Conservation (phyloP, 1,140 invertebrate species). For the Scaptomyza pallida region DNA sequence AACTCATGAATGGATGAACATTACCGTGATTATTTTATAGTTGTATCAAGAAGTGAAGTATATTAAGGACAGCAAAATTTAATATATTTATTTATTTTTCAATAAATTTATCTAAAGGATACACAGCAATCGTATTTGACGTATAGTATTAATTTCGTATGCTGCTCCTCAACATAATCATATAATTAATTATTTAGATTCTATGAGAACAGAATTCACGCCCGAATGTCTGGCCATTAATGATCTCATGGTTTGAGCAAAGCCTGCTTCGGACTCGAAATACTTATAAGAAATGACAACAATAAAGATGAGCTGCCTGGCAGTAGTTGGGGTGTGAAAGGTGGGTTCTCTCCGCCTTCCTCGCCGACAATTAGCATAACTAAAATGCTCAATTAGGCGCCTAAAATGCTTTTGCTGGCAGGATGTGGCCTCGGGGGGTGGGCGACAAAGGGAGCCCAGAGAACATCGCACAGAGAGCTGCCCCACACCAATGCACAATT, state of each 20-base stretch:
- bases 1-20: no score
- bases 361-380: constrained; percentile 77
- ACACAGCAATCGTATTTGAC: background rate
- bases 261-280: constrained; percentile 13
- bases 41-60: no score
- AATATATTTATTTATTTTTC: no score
- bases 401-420: constrained; percentile 57
- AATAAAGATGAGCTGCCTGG: constrained; percentile 56
- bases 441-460: no score
- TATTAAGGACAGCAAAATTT: no score
- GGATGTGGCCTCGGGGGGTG: background rate
- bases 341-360: no score
- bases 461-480: background rate
- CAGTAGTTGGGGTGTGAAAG: background rate
- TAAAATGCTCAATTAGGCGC: constrained; percentile 80
- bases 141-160: constrained; percentile 2
- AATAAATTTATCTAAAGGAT: no score
- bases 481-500: constrained; percentile 67
- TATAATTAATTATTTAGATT: constrained; percentile 57
- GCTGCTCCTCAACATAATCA: constrained; percentile 34
- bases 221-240: constrained; percentile 22
- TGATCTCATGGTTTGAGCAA: constrained; percentile 8
- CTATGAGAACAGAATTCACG: constrained; percentile 30
- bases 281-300: constrained; percentile 64
- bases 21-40: no score